Conservation (phyloP, 2,888 invertebrate genomes). For the Cryptus viduatorius region DNA sequence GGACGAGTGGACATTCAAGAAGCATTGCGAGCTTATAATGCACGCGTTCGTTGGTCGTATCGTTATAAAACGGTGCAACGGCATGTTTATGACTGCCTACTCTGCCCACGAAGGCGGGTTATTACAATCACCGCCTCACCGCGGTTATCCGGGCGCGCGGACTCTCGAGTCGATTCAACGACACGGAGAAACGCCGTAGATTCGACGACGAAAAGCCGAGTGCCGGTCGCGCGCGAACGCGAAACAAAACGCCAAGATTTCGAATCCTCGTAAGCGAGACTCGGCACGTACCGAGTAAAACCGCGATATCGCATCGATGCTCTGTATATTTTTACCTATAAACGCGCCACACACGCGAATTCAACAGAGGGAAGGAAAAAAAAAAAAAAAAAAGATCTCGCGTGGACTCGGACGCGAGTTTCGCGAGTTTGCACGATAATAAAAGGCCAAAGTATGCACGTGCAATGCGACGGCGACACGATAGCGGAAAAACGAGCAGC, state of each 20-base stretch:
- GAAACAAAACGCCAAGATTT: constrained; percentile 29
- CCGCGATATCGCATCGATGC: constrained; percentile 32
- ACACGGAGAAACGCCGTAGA: not conserved
- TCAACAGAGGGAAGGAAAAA: not conserved
- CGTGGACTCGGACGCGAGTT: constrained; percentile 21
- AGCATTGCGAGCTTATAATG: constrained; percentile 13
- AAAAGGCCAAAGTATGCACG: constrained; percentile 25
- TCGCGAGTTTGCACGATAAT: constrained; percentile 26
- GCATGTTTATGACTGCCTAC: constrained; percentile 42
- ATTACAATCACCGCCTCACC: constrained; percentile 50
- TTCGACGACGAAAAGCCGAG: constrained; percentile 32
- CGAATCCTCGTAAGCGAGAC: constrained; percentile 36
- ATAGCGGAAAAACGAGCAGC: constrained; percentile 15
- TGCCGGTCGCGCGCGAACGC: not conserved
- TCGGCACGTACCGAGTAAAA: constrained; percentile 32
- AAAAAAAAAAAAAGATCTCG: constrained; percentile 29
- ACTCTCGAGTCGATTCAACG: constrained; percentile 16
- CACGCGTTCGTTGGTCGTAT: constrained; percentile 7
- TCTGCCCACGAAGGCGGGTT: constrained; percentile 40
- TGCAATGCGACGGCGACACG: constrained; percentile 22
- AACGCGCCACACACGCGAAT: constrained; percentile 7
- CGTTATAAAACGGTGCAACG: constrained; percentile 45
- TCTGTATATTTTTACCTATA: constrained; percentile 14
- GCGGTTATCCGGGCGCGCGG: constrained; percentile 34
- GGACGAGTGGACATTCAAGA: not conserved